Percentiles rank a stretch among this genome's conserved stretches.
Conservation (phyloP, 2,113 vertebrate species). For the Camelus dromedarius region DNA sequence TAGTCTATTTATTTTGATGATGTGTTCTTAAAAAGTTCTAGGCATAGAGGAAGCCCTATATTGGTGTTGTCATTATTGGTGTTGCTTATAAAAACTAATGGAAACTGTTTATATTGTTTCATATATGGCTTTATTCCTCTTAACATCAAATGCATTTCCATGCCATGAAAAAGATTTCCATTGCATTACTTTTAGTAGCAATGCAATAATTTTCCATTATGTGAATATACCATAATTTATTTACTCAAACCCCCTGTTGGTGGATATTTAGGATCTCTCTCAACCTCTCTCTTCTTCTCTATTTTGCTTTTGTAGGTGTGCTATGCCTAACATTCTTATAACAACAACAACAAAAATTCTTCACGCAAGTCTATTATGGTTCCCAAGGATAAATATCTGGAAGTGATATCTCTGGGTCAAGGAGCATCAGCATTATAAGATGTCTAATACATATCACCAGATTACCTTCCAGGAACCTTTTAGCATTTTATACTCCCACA, state of each 20-base stretch:
- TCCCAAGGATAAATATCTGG: not conserved
- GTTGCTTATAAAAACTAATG: not conserved
- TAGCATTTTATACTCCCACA: not conserved
- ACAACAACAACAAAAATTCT: not conserved
- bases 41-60: not conserved
- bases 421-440: not conserved
- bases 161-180: not conserved
- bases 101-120: not conserved
- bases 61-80: not conserved
- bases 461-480: not conserved
- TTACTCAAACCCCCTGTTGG: not conserved
- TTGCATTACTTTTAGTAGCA: not conserved
- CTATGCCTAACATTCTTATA: not conserved
- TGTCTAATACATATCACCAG: not conserved
- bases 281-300: not conserved
- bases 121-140: not conserved
- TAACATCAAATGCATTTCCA: not conserved
- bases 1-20: not conserved
- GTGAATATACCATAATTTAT: not conserved
- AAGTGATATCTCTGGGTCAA: not conserved
- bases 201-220: not conserved
- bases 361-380: not conserved
- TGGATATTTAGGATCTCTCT: not conserved
- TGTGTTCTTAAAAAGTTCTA: not conserved
- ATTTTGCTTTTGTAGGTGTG: not conserved